Evolutionary conservation across 2,113 vertebrate species (phyloP).

Genomic region (Carassius auratus): DNA sequence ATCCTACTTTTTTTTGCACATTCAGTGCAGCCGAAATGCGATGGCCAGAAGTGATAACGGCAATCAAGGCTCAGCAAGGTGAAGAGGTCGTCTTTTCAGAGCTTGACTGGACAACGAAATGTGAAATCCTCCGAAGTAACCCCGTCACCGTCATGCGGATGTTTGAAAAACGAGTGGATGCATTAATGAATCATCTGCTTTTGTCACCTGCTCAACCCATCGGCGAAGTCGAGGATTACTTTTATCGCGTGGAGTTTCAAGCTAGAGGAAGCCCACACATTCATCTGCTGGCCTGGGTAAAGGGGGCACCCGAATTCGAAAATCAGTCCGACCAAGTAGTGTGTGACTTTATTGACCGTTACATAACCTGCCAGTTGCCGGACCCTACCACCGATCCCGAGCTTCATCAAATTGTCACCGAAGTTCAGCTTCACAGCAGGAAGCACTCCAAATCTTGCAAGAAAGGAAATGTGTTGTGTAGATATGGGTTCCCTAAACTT

Average conservation of each 20-base stretch:
- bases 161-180: neutral
- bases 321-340: too few relatives aligned
- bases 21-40: neutral
- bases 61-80: neutral
- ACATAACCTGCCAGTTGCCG: neutral
- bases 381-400: conserved; percentile 37
- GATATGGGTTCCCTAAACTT: conserved; percentile 46
- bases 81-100: neutral
- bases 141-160: neutral
- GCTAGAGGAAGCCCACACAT: too few relatives aligned
- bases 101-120: neutral
- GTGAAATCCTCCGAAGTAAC: neutral
- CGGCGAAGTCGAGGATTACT: neutral
- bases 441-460: neutral
- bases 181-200: neutral
- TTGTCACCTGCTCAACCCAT: neutral
- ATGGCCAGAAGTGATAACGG: neutral
- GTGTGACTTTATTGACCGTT: too few relatives aligned
- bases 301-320: too few relatives aligned
- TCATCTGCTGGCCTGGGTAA: too few relatives aligned
- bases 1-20: neutral
- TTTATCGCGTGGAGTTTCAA: neutral
- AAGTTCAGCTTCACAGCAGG: conserved; percentile 46
- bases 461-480: neutral
- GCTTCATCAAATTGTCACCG: conserved; percentile 39